A percentile compares a stretch with the other conserved stretches of the same genome.
Conservation (phyloP, 2,113 vertebrate genomes). For the Phocoena sinus region DNA sequence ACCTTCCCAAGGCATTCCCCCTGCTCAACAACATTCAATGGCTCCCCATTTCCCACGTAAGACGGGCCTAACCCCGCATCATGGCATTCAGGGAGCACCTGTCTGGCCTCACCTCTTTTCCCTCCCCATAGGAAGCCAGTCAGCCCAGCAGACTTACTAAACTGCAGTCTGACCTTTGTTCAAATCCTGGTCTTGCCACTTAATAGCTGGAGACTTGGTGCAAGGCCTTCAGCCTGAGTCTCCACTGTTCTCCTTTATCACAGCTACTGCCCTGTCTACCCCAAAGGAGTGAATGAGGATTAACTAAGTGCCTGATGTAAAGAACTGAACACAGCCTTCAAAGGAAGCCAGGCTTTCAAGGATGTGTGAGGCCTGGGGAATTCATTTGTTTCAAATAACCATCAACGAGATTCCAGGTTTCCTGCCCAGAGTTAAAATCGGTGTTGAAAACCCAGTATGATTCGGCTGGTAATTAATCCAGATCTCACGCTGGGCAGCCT, state of each 20-base stretch:
- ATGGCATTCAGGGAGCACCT: background rate
- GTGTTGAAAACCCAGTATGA: slow-evolving; percentile 58
- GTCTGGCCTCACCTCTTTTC: background rate
- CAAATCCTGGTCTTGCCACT: background rate
- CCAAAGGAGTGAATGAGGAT: background rate
- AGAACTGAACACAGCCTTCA: background rate
- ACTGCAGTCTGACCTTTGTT: background rate
- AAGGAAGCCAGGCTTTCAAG: slow-evolving; percentile 68
- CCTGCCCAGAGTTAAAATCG: slow-evolving; percentile 60
- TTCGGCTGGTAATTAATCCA: slow-evolving; percentile 64
- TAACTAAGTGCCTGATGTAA: background rate
- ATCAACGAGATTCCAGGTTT: slow-evolving; percentile 63
- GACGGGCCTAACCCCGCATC: background rate
- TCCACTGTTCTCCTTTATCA: no score
- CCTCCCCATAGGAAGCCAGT: background rate
- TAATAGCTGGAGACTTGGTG: background rate
- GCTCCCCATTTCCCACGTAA: background rate
- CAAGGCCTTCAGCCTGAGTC: background rate
- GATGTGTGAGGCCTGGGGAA: slow-evolving; percentile 71
- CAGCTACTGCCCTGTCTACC: fast-evolving
- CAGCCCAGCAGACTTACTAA: background rate
- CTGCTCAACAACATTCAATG: background rate
- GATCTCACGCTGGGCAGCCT: slow-evolving; percentile 58
- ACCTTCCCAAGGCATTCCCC: background rate
- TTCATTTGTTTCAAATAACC: slow-evolving; percentile 73